Evolutionary conservation across 1,140 invertebrate genomes (phyloP), one percentile per base, ranked within the genome.

Genomic region (Brachionus rubens): DNA sequence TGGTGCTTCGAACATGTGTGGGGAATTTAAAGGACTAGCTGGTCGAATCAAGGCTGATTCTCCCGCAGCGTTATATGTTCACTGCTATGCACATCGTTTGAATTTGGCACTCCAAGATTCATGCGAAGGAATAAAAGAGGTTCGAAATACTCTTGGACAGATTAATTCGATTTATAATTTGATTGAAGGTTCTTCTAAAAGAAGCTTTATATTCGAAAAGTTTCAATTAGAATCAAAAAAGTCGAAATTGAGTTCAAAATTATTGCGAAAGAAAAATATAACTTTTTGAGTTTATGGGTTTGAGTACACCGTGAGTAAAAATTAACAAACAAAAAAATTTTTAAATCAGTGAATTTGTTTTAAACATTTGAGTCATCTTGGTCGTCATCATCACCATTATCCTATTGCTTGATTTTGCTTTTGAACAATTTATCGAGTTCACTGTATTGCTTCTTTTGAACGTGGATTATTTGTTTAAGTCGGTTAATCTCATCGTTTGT

Each of bases 101-200:
- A 68, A 68, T 28, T 28, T 68, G 16, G 40, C 41, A 19, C 43
- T 68, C 36, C 10, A 47, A 47, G 41, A 68, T 47, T 26, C 43
- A 14, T 68, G 41, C 10, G 26, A 10, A 10, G 21, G 43, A 30
- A 48, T 16, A 47, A 47, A 16, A 47, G 12, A 47, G 40, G 65
- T 68, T 48, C 65, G 43, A 33, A 68, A 68, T 16, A 47, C 41
- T 16, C 19, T 48, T 30, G 65, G 65, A 16, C 24, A 24, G 30
- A 33, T 68, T 9, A 47, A 47, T 16, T 68, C 65, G 9, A 47
- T 68, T 47, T 68, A 48, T 48, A 68, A 68, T 68, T 47, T 68
- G 30, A 47, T 68, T 68, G 65, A 68, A 48, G 65, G 65, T 9
- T 68, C 65, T 24, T 21, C 65, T n/a, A 47, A 68, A 68, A 30